Evolutionary conservation across 2,113 vertebrate genomes (phyloP).

Genomic region (Motacilla tschutschensis): DNA sequence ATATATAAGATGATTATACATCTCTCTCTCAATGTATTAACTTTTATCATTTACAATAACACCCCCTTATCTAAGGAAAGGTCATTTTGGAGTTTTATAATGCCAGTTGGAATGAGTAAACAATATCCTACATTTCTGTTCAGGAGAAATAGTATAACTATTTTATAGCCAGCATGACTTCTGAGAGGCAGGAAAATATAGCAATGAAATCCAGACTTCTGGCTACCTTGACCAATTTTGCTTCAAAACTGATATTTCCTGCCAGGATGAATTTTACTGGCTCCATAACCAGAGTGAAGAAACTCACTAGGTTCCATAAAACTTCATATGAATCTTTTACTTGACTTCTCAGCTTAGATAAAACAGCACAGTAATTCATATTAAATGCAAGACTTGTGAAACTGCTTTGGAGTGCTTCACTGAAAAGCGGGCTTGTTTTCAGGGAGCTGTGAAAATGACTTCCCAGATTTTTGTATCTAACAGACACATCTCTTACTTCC

Average conservation of each 20-base stretch:
- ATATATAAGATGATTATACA: not conserved
- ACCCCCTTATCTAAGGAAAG: not conserved
- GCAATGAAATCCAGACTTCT: constrained; percentile 29
- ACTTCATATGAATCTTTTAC: constrained; percentile 11
- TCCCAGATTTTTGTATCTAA: not conserved
- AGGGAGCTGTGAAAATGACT: not conserved
- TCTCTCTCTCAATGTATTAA: not conserved
- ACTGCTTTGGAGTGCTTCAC: not conserved
- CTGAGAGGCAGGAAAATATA: constrained; percentile 6
- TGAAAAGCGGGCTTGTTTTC: not conserved
- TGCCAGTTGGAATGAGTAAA: not conserved
- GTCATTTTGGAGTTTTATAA: not conserved
- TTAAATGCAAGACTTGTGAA: not conserved
- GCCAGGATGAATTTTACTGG: constrained; percentile 24
- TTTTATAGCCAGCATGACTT: not conserved
- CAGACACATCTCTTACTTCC: not conserved
- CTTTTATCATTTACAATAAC: not conserved
- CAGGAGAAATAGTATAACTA: not conserved
- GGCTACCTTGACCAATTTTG: not conserved
- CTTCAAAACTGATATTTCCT: not conserved
- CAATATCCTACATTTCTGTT: not conserved
- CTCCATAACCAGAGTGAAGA: not conserved
- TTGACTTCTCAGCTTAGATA: constrained; percentile 21
- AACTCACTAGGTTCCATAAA: constrained; percentile 15
- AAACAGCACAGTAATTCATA: not conserved